Evolutionary conservation across 2,797 vertebrate genomes (phyloP).

Genomic region (Bradypodion ventrale): DNA sequence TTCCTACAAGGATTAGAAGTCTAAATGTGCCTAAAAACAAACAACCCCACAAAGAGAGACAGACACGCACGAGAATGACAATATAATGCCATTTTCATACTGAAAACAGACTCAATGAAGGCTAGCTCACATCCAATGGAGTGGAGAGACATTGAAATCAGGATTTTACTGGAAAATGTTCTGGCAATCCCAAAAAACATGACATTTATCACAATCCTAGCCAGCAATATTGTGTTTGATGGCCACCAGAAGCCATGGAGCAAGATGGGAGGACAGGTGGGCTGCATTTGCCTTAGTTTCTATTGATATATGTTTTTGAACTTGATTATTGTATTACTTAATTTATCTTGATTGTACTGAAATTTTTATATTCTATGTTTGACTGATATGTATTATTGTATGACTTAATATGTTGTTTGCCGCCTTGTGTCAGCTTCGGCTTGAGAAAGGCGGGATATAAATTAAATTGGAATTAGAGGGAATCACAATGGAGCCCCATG

Average conservation of each 20-base stretch:
- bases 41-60: not conserved
- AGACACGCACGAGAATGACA: too few relatives aligned
- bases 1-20: not conserved
- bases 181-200: not conserved
- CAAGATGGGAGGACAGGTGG: not conserved
- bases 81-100: too few relatives aligned
- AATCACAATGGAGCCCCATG: too few relatives aligned
- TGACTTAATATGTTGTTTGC: too few relatives aligned
- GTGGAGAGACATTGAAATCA: not conserved
- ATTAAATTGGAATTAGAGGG: too few relatives aligned
- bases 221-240: not conserved
- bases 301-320: too few relatives aligned
- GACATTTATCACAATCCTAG: not conserved
- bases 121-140: not conserved
- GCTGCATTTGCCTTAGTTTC: not conserved
- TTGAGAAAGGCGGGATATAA: too few relatives aligned
- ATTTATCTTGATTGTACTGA: too few relatives aligned
- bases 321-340: too few relatives aligned
- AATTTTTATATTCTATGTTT: too few relatives aligned
- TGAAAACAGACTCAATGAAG: not conserved
- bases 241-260: not conserved
- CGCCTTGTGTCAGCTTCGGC: too few relatives aligned
- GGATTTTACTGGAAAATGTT: not conserved
- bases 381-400: too few relatives aligned
- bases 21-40: not conserved